phyloP scores from a whole-genome alignment of 2,888 invertebrate genomes.

The Brachynemurus nebulosus region DNA sequence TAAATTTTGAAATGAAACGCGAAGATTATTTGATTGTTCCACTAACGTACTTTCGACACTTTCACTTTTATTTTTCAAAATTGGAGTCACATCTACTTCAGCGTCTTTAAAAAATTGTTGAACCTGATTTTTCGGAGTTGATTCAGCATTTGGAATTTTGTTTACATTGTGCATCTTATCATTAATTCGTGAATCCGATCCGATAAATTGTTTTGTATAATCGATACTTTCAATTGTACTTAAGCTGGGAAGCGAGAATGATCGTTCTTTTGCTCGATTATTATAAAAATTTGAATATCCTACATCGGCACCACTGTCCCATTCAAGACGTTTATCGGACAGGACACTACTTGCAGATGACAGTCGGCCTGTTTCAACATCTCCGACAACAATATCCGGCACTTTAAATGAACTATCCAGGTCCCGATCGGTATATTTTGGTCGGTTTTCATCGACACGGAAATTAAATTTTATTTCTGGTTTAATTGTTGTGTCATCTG shows the following conservation, averaged over 20 bases:
- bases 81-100: background rate
- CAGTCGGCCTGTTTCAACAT: conserved; percentile 16
- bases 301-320: conserved; percentile 80
- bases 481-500: background rate
- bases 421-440: background rate
- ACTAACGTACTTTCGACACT: too few relatives aligned
- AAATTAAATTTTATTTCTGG: background rate
- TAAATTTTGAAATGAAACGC: too few relatives aligned
- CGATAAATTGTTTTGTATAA: background rate
- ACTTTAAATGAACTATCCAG: too few relatives aligned
- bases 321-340: conserved; percentile 63
- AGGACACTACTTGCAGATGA: conserved; percentile 65
- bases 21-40: conserved; percentile 1
- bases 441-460: background rate
- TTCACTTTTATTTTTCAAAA: conserved; percentile 9
- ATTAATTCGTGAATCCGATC: background rate
- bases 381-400: conserved; percentile 11
- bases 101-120: background rate
- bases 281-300: conserved; percentile 43
- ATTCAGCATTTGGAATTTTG: background rate
- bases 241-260: conserved; percentile 13
- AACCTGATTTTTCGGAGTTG: background rate
- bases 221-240: conserved; percentile 12
- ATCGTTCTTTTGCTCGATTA: conserved; percentile 28
- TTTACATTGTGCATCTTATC: background rate